A percentile compares a stretch with the other conserved stretches of the same genome.
Evolutionary conservation across 2,888 invertebrate species (phyloP).

Genomic region (Perithous albicinctus): DNA sequence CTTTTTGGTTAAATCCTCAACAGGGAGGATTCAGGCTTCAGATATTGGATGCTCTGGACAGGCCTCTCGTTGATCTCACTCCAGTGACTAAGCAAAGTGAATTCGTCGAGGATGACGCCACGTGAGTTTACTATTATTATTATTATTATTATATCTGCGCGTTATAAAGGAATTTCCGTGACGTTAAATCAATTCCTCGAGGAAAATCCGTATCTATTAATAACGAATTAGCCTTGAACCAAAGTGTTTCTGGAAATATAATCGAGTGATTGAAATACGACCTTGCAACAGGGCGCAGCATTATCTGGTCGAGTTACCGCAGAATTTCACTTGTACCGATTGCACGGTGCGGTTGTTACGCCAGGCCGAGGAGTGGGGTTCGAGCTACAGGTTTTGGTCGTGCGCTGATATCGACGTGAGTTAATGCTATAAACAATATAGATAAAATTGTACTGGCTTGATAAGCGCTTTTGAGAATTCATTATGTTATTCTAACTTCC

Average conservation of each 20-base stretch:
- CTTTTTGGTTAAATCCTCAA: constrained; percentile 84
- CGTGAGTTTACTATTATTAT: constrained; percentile 88
- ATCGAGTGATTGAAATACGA: constrained; percentile 14
- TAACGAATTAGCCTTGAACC: constrained; percentile 20
- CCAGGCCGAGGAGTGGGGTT: constrained; percentile 96
- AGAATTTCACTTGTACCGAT: constrained; percentile 93
- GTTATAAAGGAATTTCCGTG: constrained; percentile 26
- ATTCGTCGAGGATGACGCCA: constrained; percentile 93
- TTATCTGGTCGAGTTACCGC: constrained; percentile 92
- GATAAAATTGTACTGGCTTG: neutral
- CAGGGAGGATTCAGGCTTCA: constrained; percentile 97
- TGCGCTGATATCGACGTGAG: constrained; percentile 96
- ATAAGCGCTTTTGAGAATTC: neutral
- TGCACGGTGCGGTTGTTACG: constrained; percentile 95
- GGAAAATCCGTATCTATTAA: constrained; percentile 31
- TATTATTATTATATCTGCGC: neutral
- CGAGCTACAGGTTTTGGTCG: constrained; percentile 96
- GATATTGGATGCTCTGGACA: constrained; percentile 93
- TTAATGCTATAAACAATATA: constrained; percentile 39
- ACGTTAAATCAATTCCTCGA: neutral
- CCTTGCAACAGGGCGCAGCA: constrained; percentile 89
- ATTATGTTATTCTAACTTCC: neutral
- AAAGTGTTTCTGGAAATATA: constrained; percentile 3
- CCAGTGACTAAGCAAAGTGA: constrained; percentile 92
- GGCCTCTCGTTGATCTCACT: constrained; percentile 93